Base-by-base conservation (phyloP, 2,797 vertebrate species). In the Lophius americanus region DNA sequence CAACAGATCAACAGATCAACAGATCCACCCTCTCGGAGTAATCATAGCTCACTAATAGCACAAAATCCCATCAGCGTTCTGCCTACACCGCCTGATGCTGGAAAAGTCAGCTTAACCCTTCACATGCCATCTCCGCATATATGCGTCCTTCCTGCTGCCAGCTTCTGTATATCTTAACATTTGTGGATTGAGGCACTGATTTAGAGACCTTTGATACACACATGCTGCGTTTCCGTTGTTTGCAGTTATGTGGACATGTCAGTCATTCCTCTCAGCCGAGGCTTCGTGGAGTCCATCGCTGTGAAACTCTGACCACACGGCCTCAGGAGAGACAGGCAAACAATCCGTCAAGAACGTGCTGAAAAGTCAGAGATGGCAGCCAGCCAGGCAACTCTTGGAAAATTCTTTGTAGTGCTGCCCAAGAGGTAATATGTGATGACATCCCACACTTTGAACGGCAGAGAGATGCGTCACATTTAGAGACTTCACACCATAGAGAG, bases 351-450 rank as follows among this genome's bases (percentile, higher is more conserved):
- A 33, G 59, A 83, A 82, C 48, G 76, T 78, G 75, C 74, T 64
- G 83, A 76, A 42, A 32, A 53, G 68, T 78, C 68, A n/a, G 53
- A 33, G 3, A 65, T 53, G 68, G 57, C 79, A 60, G 78, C 5
- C 50, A 50, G 85, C 73, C 82, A 73, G 84, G 69, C 67, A 70
- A 53, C 70, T 72, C 70, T 82, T 62, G 55, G 82, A 78, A 70
- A 42, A 79, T 32, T 78, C 80, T 90, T 85, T 88, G 88, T 88
- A 76, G 75, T 56, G 44, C 60, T 69, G 85, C 82, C 78, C 52
- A 32, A 78, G 69, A 80, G 74, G 70, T 86, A 84, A 88, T 80
- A 73, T 85, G 88, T 87, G 86, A 84, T 46, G 70, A 75, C 79
- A 75, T 87, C 82, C 60, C 84, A 70, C 47, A 5, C 78, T 85